phyloP scores from a whole-genome alignment of 30 jellyfish, hydroid and myxozoan species.

The Mastigias papua region DNA sequence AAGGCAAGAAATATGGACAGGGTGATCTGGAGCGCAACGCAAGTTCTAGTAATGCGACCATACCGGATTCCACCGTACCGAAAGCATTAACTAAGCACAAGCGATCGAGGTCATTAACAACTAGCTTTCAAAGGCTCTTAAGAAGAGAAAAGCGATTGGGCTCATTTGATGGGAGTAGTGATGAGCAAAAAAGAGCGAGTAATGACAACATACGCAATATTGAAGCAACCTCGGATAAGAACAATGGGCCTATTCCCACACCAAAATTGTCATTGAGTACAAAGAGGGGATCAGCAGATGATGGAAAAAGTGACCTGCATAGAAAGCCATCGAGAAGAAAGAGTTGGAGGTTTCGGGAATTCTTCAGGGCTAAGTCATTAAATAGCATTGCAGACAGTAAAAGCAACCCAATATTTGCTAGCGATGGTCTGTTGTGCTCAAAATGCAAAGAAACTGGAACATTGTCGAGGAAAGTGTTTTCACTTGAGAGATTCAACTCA shows the following conservation, averaged over 20 bases:
- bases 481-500: constrained; percentile 40
- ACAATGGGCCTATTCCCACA: not conserved
- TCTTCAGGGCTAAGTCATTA: constrained; percentile 57
- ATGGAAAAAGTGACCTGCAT: not conserved
- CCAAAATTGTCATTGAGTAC: constrained; percentile 30
- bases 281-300: constrained; percentile 12
- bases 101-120: constrained; percentile 46
- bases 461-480: not conserved
- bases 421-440: not conserved
- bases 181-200: not conserved
- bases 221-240: not conserved
- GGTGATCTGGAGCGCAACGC: not conserved
- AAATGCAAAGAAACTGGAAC: constrained; percentile 22
- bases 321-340: not conserved
- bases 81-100: constrained; percentile 10
- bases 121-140: constrained; percentile 52
- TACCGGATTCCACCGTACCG: not conserved
- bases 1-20: not conserved
- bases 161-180: constrained; percentile 31
- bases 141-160: constrained; percentile 45
- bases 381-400: constrained; percentile 23
- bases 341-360: constrained; percentile 10
- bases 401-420: constrained; percentile 2
- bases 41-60: not conserved
- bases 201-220: not conserved